Evolutionary conservation across 2,113 vertebrate species (phyloP).

Genomic region (Urocynchramus pylzowi): DNA sequence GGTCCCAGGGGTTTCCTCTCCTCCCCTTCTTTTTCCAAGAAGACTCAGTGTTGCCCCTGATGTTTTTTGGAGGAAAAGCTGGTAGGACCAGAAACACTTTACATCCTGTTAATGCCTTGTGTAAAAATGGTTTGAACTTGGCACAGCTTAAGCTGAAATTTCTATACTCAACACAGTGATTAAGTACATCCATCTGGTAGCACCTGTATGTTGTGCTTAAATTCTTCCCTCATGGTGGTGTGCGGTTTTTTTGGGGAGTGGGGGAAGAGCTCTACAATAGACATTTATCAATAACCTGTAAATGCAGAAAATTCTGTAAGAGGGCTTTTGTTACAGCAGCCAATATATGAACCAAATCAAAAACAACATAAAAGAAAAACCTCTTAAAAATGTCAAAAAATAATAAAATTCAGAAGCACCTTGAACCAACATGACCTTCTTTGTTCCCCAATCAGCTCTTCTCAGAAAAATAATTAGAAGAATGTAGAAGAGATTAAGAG

Average conservation of each 20-base stretch:
- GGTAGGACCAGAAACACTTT: neutral
- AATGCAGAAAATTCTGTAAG: neutral
- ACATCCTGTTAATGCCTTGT: neutral
- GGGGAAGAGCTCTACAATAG: neutral
- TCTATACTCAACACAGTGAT: neutral
- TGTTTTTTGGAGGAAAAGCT: neutral
- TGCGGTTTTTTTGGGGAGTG: neutral
- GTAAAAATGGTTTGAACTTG: neutral
- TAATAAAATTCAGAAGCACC: neutral
- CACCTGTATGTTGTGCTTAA: neutral
- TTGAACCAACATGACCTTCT: neutral
- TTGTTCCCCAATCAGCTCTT: neutral
- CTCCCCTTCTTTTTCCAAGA: neutral
- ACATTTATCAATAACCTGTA: neutral
- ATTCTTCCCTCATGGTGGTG: neutral
- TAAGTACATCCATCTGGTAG: neutral
- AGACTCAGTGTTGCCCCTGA: accelerated
- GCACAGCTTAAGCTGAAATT: neutral
- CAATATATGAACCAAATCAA: neutral
- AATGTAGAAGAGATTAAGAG: neutral
- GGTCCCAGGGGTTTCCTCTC: neutral
- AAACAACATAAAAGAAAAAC: neutral
- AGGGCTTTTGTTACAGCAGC: neutral
- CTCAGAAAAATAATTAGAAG: neutral
- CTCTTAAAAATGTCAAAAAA: neutral